phyloP scores from a whole-genome alignment of 2,113 vertebrate species.

The Sinosuthora webbiana region DNA sequence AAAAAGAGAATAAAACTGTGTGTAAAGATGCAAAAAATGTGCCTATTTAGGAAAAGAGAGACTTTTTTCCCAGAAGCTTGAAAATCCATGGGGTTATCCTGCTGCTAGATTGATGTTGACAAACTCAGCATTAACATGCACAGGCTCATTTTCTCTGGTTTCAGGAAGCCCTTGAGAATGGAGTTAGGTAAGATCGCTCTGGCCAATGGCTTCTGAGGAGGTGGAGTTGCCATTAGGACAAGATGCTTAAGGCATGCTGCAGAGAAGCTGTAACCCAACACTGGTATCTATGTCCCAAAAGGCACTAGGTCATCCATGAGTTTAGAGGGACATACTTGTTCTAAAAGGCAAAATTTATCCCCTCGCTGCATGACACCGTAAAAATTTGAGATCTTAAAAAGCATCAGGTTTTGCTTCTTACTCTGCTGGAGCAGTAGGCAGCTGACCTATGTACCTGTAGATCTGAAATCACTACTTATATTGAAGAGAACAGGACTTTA shows the following conservation, averaged over 20 bases:
- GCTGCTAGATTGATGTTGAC: background rate
- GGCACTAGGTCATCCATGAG: background rate
- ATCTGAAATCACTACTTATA: background rate
- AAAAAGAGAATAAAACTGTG: background rate
- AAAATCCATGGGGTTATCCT: background rate
- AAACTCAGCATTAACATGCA: accelerated
- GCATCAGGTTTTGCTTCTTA: background rate
- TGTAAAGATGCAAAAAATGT: background rate
- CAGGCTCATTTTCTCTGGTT: background rate
- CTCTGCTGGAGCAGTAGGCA: background rate
- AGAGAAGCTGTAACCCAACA: background rate
- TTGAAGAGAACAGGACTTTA: constrained; percentile 3
- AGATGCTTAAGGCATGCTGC: background rate
- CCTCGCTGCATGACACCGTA: background rate
- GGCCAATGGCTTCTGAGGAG: background rate
- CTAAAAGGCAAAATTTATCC: background rate
- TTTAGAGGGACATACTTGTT: background rate
- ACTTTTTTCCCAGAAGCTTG: too few relatives aligned
- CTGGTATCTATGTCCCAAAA: background rate
- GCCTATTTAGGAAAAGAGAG: background rate
- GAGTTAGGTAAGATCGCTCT: background rate
- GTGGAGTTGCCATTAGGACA: background rate
- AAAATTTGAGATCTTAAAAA: constrained; percentile 3
- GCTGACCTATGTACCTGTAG: background rate
- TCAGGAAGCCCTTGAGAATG: background rate